A percentile compares a stretch with the other conserved stretches of the same genome.
phyloP scores from a whole-genome alignment of 2,888 invertebrate genomes.

The Chymomyza procnemis region DNA sequence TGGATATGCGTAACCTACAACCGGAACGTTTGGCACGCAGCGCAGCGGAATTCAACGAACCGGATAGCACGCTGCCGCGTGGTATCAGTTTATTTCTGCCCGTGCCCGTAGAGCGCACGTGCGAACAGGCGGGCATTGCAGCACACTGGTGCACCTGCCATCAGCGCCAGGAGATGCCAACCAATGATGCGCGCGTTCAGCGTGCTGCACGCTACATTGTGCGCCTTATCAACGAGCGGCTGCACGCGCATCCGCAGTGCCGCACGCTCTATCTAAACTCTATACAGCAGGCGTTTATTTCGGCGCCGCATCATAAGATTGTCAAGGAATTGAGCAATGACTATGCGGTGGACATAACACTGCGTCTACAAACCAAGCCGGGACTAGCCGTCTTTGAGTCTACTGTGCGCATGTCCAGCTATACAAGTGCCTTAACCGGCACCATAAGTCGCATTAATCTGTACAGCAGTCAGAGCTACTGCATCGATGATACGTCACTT shows the following conservation, averaged over 20 bases:
- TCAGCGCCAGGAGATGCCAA: constrained; percentile 81
- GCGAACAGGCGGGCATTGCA: constrained; percentile 87
- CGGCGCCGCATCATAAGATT: constrained; percentile 77
- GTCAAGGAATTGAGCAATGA: constrained; percentile 72
- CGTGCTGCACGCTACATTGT: constrained; percentile 83
- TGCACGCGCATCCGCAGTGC: constrained; percentile 83
- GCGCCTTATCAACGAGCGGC: constrained; percentile 82
- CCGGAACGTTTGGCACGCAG: constrained; percentile 76
- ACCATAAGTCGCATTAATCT: constrained; percentile 88
- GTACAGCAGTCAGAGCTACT: constrained; percentile 89
- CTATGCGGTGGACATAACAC: constrained; percentile 76
- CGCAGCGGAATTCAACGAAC: constrained; percentile 50
- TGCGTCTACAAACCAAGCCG: constrained; percentile 80
- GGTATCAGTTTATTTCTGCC: constrained; percentile 88
- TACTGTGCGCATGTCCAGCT: constrained; percentile 81
- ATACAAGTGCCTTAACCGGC: constrained; percentile 79
- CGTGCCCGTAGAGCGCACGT: constrained; percentile 86
- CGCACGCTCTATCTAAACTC: constrained; percentile 82
- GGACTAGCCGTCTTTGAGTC: constrained; percentile 85
- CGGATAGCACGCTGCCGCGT: constrained; percentile 78
- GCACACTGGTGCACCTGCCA: constrained; percentile 95
- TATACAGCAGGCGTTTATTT: constrained; percentile 84
- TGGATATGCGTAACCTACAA: constrained; percentile 80
- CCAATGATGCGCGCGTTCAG: constrained; percentile 80
- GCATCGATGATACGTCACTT: constrained; percentile 86